Evolutionary conservation across 2,797 vertebrate species (phyloP), one percentile per base, ranked within the genome.

Genomic region (Tokudaia tokunoshimensis): DNA sequence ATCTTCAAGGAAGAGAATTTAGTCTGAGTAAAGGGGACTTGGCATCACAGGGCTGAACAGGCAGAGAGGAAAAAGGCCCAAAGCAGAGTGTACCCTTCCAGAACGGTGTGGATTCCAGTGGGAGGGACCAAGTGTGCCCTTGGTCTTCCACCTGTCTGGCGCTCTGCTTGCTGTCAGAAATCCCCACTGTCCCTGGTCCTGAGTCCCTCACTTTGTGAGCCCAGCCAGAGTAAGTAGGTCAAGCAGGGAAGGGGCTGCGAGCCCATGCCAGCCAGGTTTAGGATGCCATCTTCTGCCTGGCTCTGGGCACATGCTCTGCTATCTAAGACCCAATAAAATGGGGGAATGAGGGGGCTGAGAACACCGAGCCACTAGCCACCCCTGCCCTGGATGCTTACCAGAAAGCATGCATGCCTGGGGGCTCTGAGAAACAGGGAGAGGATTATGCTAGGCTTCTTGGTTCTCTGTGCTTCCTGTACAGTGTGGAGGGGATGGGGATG

Each of bases 171-270:
- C 70, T 91, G 63, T 63, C 47, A 85, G 50, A 44, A 47, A 12
- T 55, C 15, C 24, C 85, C 24, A 14, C 75, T 89, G 55, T 91
- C 81, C 94, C 57, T 29, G 70, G n/a, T 17, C 55, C 61, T 0
- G 2, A 83, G 80, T 50, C 13, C 22, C 20, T 52, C 11, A 4
- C 29, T 37, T 24, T 41, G 55, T 17, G 15, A 89, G 44, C 22
- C 29, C 70, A 57, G 67, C 29, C 80, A n/a, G 84, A 86, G 75
- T 79, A 96, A 97, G 55, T 92, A 95, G 97, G 96, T 96, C 97
- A 90, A 90, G 72, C 26, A 91, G 37, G 91, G 70, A 72, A 72
- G 22, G 22, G 34, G 34, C 20, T 8, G 1, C 26, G 24, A 92
- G 61, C 22, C 70, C 37, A 47, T 0, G 0, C 84, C 19, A 52